Evolutionary conservation across 2,888 invertebrate genomes (phyloP).

Genomic region (Lasius fuliginosus): DNA sequence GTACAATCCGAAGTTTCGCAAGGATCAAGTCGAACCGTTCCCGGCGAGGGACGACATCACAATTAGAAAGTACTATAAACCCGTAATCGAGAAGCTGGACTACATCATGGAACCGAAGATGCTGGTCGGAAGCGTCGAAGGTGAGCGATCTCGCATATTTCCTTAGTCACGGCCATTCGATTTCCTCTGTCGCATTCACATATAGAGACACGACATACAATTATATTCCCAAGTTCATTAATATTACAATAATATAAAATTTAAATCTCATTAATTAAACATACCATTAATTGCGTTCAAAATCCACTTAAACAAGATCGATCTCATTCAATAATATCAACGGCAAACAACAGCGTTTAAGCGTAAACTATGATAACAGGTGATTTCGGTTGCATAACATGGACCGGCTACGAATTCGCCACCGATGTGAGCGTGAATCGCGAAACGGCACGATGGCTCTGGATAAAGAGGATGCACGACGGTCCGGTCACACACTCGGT

Average conservation of each 20-base stretch:
- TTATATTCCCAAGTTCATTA: slow-evolving; percentile 3
- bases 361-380: slow-evolving; percentile 58
- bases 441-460: slow-evolving; percentile 87
- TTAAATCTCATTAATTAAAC: not conserved
- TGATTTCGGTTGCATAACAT: slow-evolving; percentile 84
- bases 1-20: slow-evolving; percentile 80
- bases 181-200: slow-evolving; percentile 3
- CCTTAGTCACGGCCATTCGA: slow-evolving; percentile 1
- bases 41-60: slow-evolving; percentile 65
- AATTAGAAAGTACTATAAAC: slow-evolving; percentile 74
- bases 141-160: slow-evolving; percentile 78
- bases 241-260: slow-evolving; percentile 6
- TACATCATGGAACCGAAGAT: slow-evolving; percentile 71
- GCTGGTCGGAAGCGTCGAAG: slow-evolving; percentile 80
- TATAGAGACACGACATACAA: not conserved
- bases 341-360: slow-evolving; percentile 17
- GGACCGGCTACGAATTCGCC: slow-evolving; percentile 91
- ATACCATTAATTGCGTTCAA: slow-evolving; percentile 24
- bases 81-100: slow-evolving; percentile 72
- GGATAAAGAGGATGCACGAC: slow-evolving; percentile 89
- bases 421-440: slow-evolving; percentile 89
- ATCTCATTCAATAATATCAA: slow-evolving; percentile 49
- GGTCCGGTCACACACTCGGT: slow-evolving; percentile 89
- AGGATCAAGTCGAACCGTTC: slow-evolving; percentile 66
- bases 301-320: slow-evolving; percentile 34